Conservation (phyloP, 2,797 vertebrate genomes). For the Takifugu ocellatus region DNA sequence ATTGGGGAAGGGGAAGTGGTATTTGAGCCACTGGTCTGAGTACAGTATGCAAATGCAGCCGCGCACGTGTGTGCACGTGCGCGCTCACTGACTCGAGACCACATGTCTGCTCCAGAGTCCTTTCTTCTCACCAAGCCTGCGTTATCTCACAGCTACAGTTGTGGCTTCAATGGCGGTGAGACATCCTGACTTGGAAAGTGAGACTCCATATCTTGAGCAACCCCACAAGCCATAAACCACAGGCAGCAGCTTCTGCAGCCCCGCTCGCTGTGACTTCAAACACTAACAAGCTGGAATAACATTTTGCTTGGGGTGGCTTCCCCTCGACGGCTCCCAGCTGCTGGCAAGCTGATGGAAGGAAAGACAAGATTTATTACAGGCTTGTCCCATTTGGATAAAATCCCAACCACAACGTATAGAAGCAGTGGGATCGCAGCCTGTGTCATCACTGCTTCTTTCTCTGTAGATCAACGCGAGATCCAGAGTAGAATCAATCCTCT, state of each 20-base stretch:
- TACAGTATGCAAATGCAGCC: conserved; percentile 35
- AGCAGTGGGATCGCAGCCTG: conserved; percentile 62
- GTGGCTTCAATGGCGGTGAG: conserved; percentile 78
- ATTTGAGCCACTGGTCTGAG: conserved; percentile 60
- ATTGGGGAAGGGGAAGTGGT: conserved; percentile 18
- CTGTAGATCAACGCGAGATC: conserved; percentile 53
- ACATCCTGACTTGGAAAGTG: conserved; percentile 80
- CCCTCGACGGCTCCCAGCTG: conserved; percentile 75
- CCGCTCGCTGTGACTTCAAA: conserved; percentile 76
- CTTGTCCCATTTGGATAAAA: conserved; percentile 73
- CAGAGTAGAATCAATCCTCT: conserved; percentile 58
- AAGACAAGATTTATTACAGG: conserved; percentile 76
- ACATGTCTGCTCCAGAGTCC: conserved; percentile 69
- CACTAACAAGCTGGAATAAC: conserved; percentile 83
- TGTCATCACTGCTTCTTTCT: conserved; percentile 62
- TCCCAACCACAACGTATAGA: conserved; percentile 70
- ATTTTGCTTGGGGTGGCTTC: conserved; percentile 81
- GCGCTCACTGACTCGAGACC: conserved; percentile 70
- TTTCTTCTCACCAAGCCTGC: conserved; percentile 61
- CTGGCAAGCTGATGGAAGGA: conserved; percentile 74
- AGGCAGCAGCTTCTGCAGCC: conserved; percentile 75
- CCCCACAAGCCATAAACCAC: conserved; percentile 79
- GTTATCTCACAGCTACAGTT: conserved; percentile 80
- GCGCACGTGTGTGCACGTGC: conserved; percentile 28
- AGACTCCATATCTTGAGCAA: conserved; percentile 77